Conservation (phyloP, 2,113 vertebrate genomes). For the Sylvia atricapilla region DNA sequence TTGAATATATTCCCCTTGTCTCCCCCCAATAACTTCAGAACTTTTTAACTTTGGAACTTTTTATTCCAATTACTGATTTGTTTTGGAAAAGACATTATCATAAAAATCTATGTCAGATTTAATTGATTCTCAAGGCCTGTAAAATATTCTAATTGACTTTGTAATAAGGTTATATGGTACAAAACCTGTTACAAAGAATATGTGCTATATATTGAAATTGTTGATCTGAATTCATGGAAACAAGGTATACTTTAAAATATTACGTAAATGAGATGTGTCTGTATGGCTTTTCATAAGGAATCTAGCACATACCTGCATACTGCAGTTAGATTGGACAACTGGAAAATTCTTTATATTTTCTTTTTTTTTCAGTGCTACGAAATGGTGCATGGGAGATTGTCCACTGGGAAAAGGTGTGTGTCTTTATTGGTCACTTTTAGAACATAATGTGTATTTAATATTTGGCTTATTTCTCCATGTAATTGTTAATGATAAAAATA, state of each 20-base stretch:
- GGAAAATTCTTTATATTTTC: neutral
- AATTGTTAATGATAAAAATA: neutral
- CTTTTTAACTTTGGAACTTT: neutral
- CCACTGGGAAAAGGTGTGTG: constrained; percentile 97
- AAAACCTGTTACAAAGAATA: neutral
- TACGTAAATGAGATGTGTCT: neutral
- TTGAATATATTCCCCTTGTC: neutral
- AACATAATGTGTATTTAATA: neutral
- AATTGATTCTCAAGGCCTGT: neutral
- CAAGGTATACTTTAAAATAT: neutral
- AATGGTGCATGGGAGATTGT: constrained; percentile 99
- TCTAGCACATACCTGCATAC: neutral
- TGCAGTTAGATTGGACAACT: neutral
- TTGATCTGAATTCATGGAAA: neutral
- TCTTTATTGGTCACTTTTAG: neutral
- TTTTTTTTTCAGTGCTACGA: constrained; percentile 81
- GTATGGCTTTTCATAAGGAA: neutral
- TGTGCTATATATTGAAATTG: neutral
- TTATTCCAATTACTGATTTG: neutral
- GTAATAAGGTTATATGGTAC: neutral
- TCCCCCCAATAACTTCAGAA: neutral
- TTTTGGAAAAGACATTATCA: neutral
- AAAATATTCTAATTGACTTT: neutral
- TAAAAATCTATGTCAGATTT: neutral
- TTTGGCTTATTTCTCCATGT: neutral